Base-by-base conservation (phyloP, 2,797 vertebrate species). In the Dromococcyx pavoninus region DNA sequence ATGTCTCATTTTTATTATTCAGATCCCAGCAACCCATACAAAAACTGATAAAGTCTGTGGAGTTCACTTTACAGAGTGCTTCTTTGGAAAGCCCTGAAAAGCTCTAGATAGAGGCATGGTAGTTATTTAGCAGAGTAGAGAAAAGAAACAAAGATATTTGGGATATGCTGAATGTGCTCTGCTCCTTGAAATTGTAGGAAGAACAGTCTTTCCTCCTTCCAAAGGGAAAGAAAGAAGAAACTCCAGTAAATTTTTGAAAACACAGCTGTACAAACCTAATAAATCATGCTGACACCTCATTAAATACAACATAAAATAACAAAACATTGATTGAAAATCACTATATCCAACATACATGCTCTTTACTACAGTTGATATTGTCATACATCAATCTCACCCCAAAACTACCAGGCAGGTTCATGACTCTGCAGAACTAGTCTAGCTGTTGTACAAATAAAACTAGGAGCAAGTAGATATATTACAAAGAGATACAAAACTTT, bases 271-370 rank as follows among this genome's bases (percentile, higher is more conserved):
- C 53, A 94, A 96, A 90, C 84, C 82, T 73, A 93, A 94, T 85
- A 95, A 96, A 94, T 94, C 89, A 94, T 4, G 4, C 48, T 84
- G 94, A 89, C 86, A 95, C 41, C 24, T 95, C 86, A 96, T 96
- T 94, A 96, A 91, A 89, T 79, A 94, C 7, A 27, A 88, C 39
- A 80, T 62, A 86, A 84, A 93, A 58, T 64, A 91, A 78, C 66
- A 87, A 81, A 87, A 87, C 16, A 1, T 44, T 88, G 82, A 93
- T 56, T 6, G n/a, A 93, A 88, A 93, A 88, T 88, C 85, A 91
- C 66, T 88, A 66, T 41, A 69, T 48, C 75, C 66, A 95, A 54
- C 58, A 92, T 48, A 61, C 25, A 28, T 7, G 43, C 53, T 87
- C 78, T 77, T 93, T 65, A 75, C 66, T 72, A 53, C 73, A 37